These are phyloP conservation scores for Chrysochloris asiatica DNA, from an alignment of 2,113 vertebrate species.

Conservation along the genomic window DNA sequence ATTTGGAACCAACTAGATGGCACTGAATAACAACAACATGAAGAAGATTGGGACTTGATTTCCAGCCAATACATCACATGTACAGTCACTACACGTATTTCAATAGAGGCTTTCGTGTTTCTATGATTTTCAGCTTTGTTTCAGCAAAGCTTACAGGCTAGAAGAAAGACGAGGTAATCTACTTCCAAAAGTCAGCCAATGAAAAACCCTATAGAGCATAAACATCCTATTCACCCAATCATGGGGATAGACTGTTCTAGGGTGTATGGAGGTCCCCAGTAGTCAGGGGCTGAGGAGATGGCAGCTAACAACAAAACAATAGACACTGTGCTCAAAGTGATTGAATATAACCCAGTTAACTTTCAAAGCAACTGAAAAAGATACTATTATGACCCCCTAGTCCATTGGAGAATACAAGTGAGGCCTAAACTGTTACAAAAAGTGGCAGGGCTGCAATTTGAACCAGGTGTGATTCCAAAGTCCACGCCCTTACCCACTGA, in stretches of 20 bases:
- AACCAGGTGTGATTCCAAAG: background rate
- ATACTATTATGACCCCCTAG: background rate
- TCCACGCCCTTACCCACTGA: background rate
- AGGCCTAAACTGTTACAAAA: background rate
- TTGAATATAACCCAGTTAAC: background rate
- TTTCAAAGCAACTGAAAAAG: background rate
- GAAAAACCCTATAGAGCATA: background rate
- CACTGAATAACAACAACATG: too few species aligned
- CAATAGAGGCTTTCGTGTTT: background rate
- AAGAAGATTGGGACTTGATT: background rate
- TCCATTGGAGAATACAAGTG: background rate
- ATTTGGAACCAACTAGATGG: too few species aligned
- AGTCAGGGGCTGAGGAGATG: background rate
- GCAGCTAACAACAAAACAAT: background rate
- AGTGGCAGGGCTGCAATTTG: background rate
- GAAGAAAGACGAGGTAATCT: background rate
- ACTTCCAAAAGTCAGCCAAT: background rate
- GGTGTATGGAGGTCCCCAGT: background rate
- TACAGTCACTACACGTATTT: background rate
- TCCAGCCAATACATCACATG: background rate
- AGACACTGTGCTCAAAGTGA: background rate
- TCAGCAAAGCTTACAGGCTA: background rate
- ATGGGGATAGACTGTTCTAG: background rate
- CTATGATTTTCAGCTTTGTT: background rate
- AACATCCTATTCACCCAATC: background rate